Evolutionary conservation across 2,113 vertebrate genomes (phyloP), one percentile per base, ranked within the genome.

Genomic region (Chaetura pelagica): DNA sequence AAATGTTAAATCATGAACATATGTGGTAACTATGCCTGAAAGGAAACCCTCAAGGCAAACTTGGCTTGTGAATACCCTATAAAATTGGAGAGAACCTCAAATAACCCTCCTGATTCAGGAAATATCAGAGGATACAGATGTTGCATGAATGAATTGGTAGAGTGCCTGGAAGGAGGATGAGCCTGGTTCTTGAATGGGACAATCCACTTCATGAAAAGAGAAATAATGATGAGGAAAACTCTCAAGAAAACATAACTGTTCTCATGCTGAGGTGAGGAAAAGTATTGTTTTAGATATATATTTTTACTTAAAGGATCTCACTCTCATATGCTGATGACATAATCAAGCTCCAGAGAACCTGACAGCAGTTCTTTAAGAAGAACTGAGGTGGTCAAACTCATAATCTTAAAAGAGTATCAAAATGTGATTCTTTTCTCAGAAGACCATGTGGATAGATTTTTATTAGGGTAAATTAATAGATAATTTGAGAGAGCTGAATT

Each of bases 41-140:
- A 96, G 87, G 84, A 97, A 97, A 79, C 49, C 44, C 87, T 91
- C 58, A 76, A 58, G 67, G 74, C 84, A 93, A 89, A 79, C 24
- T 54, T 92, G 61, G 61, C 58, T 87, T 84, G 52, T 71, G 52
- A 92, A 89, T 75, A 73, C 15, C 17, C 27, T 62, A 29, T n/a
- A 49, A 82, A 10, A 16, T 76, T 44, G n/a, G 35, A 94, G 40
- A 89, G 62, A 93, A 54, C 77, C 93, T 91, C 62, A 89, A 91
- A 93, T 91, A 94, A 89, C 77, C 49, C 46, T 79, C 54, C 49
- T 4, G 30, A 79, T 68, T 86, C 89, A 93, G 91, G 87, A 94
- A 93, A 66, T 94, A 94, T 73, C 74, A 94, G 91, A 92, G 77
- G 84, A 96, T 82, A 89, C 81, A 95, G 80, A 91, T 87, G 74